Base-by-base conservation (phyloP, 2,888 invertebrate species). In the Parthenolecanium corni region DNA sequence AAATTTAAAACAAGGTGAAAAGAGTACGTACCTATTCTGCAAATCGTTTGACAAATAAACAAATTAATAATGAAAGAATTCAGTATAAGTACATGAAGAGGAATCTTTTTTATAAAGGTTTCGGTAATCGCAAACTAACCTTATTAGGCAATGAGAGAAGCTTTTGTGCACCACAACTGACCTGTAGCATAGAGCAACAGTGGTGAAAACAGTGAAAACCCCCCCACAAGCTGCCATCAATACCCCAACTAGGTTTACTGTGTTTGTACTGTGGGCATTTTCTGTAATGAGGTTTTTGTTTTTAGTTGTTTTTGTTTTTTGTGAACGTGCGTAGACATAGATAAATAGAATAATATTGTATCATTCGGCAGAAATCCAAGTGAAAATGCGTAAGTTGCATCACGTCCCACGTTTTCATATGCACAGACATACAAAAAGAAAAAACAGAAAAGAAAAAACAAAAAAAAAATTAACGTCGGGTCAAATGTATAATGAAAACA, bases 151-250 rank as follows among this genome's bases (percentile, higher is more conserved):
- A 85, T 89, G 88, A 86, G 88, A 89, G 89, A 89, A 88, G 88
- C 89, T 90, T 89, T 89, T 89, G 89, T 91, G 89, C 85, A 91
- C 90, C 87, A 90, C 90, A 84, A 90, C 90, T 89, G 90, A 91
- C 90, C 92, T 90, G 89, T 93, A 93, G 89, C 93, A 93, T 83
- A 93, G 88, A 82, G 93, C 93, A 88, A 93, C 88, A 83, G 91
- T 86, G 82, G 93, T 91, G 86, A 93, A 93, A 83, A 91, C 85
- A 82, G 93, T 85, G 86, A 93, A 93, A 83, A 93, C 93, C 84
- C 92, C 91, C 85, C 92, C 93, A 85, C 93, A 92, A 84, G 92
- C 91, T 82, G 91, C 91, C 86, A 93, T 92, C 83, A 93, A 89
- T 81, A 90, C 89, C 83, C 86, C 89, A 80, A 93, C 93, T 83